Conservation (phyloP, 2,113 vertebrate genomes). For the Melanocharis versteri region DNA sequence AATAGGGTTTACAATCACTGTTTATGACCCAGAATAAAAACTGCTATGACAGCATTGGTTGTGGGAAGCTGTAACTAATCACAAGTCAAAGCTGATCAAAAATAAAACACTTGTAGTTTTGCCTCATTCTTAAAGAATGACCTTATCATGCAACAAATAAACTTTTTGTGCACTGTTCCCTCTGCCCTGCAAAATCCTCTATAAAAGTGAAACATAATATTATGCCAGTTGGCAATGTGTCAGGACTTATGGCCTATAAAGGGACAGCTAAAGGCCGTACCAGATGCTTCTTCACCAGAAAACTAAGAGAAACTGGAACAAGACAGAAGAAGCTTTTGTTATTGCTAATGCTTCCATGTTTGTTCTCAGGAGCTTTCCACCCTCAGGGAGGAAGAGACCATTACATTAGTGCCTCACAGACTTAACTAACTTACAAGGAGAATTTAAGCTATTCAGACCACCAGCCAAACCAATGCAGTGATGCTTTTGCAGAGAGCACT, state of each 20-base stretch:
- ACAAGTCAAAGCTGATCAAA: not conserved
- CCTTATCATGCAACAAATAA: not conserved
- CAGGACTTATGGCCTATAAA: not conserved
- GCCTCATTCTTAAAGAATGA: constrained; percentile 20
- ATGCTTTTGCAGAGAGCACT: not conserved
- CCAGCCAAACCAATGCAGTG: not conserved
- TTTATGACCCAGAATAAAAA: not conserved
- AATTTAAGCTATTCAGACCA: not conserved
- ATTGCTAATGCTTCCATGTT: not conserved
- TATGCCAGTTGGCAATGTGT: not conserved
- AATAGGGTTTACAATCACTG: not conserved
- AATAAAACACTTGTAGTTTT: not conserved
- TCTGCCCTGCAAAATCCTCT: not conserved
- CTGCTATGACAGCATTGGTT: not conserved
- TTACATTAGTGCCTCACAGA: not conserved
- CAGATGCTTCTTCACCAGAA: constrained; percentile 15
- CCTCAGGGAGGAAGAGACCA: not conserved
- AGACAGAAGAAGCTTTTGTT: constrained; percentile 18
- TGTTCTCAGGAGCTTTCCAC: not conserved
- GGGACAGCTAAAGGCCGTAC: not conserved
- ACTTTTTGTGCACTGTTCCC: not conserved
- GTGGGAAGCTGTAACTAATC: constrained; percentile 6
- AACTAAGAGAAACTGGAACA: not conserved
- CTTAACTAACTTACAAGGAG: not conserved
- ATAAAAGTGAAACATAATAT: constrained; percentile 20